A percentile compares a stretch with the other conserved stretches of the same genome.
Conservation (phyloP, 2,797 vertebrate genomes). For the Tauraco hartlaubi region DNA sequence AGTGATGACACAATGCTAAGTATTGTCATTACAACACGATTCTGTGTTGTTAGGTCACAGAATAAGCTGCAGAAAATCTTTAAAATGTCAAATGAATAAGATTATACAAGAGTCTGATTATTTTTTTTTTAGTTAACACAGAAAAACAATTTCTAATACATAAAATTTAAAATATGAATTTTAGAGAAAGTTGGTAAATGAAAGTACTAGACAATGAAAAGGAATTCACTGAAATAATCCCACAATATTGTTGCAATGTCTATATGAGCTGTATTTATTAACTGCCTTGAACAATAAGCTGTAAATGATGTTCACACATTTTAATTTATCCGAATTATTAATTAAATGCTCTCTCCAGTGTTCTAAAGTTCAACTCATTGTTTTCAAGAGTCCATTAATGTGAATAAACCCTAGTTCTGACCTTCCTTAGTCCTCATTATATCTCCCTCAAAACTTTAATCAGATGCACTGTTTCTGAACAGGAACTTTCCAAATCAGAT, state of each 20-base stretch:
- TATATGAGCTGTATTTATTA: not conserved
- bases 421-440: not conserved
- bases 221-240: not conserved
- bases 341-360: not conserved
- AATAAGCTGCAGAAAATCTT: not conserved
- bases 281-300: not conserved
- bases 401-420: not conserved
- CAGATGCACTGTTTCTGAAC: not conserved
- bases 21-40: slow-evolving; percentile 8
- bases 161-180: not conserved
- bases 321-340: not conserved
- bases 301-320: not conserved
- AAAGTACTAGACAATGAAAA: not conserved
- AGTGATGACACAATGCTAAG: slow-evolving; percentile 8
- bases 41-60: not conserved
- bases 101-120: not conserved
- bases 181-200: not conserved
- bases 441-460: not conserved
- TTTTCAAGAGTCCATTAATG: not conserved
- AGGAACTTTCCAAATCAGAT: not conserved
- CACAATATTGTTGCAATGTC: not conserved
- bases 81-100: not conserved
- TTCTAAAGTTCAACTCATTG: not conserved
- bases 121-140: not conserved
- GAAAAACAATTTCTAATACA: not conserved